These are phyloP conservation scores for Diadumene lineata DNA, from an alignment of 92 coral and sea anemone species.

Conservation along the genomic window DNA sequence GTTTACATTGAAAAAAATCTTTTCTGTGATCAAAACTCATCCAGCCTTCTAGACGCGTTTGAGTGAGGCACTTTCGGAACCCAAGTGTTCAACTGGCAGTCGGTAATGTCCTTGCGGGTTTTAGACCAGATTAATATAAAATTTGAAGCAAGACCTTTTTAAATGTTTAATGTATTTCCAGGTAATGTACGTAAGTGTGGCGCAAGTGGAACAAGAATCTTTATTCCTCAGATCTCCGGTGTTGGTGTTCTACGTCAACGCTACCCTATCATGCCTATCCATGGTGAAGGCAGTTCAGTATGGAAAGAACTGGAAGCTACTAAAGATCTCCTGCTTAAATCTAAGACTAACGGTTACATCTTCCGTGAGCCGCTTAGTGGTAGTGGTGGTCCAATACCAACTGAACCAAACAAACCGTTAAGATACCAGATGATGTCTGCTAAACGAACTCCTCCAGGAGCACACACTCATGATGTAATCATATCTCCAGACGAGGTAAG, in stretches of 20 bases:
- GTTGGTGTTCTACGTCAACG: constrained; percentile 75
- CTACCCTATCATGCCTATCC: constrained; percentile 87
- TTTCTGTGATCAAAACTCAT: too few species aligned
- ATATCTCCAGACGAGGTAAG: constrained; percentile 43
- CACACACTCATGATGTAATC: constrained; percentile 51
- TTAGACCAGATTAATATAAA: too few species aligned
- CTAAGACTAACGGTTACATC: constrained; percentile 56
- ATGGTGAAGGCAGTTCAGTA: constrained; percentile 79
- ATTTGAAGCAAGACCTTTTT: too few species aligned
- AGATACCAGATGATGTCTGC: neutral
- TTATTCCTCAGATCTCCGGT: constrained; percentile 66
- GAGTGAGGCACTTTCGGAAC: too few species aligned
- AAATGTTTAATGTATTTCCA: too few species aligned
- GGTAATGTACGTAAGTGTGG: constrained; percentile 49
- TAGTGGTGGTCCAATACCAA: constrained; percentile 62
- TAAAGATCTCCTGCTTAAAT: constrained; percentile 66
- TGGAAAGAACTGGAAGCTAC: constrained; percentile 87
- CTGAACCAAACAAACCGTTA: constrained; percentile 23
- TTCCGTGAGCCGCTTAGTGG: constrained; percentile 61
- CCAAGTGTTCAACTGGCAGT: too few species aligned
- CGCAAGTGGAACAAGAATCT: constrained; percentile 87
- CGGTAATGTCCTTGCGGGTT: neutral
- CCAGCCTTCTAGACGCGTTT: too few species aligned
- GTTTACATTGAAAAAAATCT: too few species aligned
- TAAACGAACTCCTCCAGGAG: constrained; percentile 36